Base-by-base conservation (phyloP, 2,113 vertebrate genomes). In the Rhinoderma darwinii region DNA sequence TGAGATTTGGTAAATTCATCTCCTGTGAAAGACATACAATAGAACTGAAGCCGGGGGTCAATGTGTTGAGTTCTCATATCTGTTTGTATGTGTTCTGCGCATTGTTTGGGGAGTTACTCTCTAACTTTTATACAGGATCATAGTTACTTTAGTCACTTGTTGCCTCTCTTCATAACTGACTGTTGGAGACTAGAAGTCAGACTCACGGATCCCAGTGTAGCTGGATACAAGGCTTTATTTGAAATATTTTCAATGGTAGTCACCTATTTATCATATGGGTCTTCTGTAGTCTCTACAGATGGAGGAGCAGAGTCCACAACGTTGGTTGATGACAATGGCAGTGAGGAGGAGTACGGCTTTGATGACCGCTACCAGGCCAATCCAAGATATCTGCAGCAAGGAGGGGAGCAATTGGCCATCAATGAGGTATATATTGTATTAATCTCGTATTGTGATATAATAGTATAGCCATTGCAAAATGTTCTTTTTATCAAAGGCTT, bases 311-410 rank as follows among this genome's bases (percentile, higher is more conserved):
- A 97, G 85, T 92, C 95, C 32, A 94, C 93, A 0, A 91, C 91
- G 6, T 92, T 96, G 88, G 94, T 95, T 25, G 97, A 99, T 4
- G 97, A 97, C 93, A 98, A 97, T 72, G 96, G 97, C 79, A 98
- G 97, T 0, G 98, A 99, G 91, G 97, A 99, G 88, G 97, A 97
- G 66, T 96, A 96, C 88, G 98, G 96, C 91, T 98, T 96, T 0
- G 98, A 98, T 63, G 98, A 98, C 47, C 94, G 98, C 76, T 94
- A 94, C 82, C 96, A 97, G 80, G 92, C 91, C 89, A 97, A 93
- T 8, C 96, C 97, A 51, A 91, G 95, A 51, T 97, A 97, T 91
- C 95, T 98, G 77, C 97, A 97, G 92, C 95, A 96, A 0, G 97
- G 96, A 88, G 96, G 96, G 70, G 96, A 99, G 61, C 96, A 98